phyloP scores from a whole-genome alignment of 2,113 vertebrate genomes.

The Heterocephalus glaber region DNA sequence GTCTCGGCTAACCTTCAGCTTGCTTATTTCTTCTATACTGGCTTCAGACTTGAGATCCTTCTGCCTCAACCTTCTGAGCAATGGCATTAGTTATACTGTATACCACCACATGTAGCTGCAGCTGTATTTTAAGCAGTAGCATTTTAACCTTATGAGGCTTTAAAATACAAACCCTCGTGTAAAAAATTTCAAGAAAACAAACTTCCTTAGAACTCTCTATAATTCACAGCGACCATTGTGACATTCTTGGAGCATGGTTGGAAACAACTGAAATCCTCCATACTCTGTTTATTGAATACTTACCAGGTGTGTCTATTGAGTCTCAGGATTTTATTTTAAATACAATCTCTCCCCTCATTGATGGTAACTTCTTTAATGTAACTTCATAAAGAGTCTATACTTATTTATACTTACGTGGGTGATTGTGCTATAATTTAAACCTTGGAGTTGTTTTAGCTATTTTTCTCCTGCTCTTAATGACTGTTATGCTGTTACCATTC shows the following conservation, averaged over 20 bases:
- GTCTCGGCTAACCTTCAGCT: background rate
- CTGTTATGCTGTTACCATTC: background rate
- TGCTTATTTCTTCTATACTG: background rate
- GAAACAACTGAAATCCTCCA: background rate
- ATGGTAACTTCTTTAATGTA: background rate
- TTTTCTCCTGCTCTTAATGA: background rate
- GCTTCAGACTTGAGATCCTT: background rate
- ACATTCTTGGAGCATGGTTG: background rate
- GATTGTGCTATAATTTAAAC: background rate
- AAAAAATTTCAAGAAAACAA: background rate
- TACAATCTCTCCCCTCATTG: background rate
- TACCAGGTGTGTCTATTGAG: background rate
- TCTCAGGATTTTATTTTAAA: background rate
- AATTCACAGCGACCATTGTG: no score
- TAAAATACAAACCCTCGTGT: background rate
- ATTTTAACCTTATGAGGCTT: background rate
- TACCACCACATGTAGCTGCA: background rate
- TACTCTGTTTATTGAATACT: background rate
- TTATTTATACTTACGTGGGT: background rate
- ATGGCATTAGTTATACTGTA: background rate
- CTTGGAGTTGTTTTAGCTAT: background rate
- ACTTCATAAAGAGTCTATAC: background rate
- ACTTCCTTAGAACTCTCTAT: background rate
- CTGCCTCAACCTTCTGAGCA: background rate
- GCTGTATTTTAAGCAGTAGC: background rate